Conservation (phyloP, 2,888 invertebrate genomes). For the Pherbina coryleti region DNA sequence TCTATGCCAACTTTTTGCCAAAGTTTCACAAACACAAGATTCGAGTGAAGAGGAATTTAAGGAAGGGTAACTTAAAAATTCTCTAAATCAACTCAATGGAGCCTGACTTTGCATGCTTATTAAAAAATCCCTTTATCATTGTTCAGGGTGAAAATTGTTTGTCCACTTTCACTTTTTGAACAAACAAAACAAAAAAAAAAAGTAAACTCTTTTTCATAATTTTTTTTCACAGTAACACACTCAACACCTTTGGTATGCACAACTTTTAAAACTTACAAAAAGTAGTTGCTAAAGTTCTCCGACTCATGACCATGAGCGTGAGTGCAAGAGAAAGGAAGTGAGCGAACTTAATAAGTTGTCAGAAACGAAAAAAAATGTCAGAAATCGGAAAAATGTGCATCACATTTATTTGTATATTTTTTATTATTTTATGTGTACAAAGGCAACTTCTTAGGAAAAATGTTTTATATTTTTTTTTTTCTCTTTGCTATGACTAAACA, state of each 20-base stretch:
- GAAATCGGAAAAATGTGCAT: constrained; percentile 7
- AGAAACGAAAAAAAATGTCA: constrained; percentile 15
- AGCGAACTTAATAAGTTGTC: background rate
- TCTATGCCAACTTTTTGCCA: too few species aligned
- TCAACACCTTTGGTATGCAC: background rate
- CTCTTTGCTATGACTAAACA: background rate
- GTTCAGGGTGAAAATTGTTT: too few species aligned
- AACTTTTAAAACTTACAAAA: constrained; percentile 13
- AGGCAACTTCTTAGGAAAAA: too few species aligned
- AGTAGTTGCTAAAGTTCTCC: background rate
- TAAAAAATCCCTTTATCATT: too few species aligned
- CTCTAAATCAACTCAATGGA: too few species aligned
- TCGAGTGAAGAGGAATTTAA: too few species aligned
- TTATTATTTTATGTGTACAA: background rate
- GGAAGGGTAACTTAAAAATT: too few species aligned
- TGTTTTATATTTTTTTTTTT: background rate
- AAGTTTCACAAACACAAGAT: too few species aligned
- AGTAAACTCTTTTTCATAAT: background rate
- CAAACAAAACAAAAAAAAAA: background rate
- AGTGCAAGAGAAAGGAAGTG: background rate
- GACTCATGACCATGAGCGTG: background rate
- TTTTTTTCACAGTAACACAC: background rate
- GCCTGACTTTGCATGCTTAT: too few species aligned
- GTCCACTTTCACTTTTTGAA: too few species aligned
- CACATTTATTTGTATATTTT: constrained; percentile 16